These are phyloP conservation scores for Falco biarmicus DNA, from an alignment of 2,797 vertebrate genomes.

Conservation along the genomic window DNA sequence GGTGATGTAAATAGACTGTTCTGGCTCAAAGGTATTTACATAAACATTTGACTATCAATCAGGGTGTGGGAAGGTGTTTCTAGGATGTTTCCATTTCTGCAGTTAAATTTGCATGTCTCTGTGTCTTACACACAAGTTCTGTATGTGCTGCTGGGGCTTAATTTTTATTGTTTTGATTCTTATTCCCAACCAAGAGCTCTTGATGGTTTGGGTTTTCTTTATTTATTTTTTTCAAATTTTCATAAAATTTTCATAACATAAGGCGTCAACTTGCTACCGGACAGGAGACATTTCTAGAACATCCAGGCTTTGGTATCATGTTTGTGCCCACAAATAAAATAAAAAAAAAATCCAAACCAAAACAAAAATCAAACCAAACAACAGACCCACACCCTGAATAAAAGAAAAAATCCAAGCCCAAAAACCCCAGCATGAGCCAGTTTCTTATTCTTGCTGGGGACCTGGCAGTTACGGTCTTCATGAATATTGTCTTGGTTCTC, in stretches of 20 bases:
- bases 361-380: background rate
- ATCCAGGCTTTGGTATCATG: background rate
- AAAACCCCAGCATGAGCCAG: background rate
- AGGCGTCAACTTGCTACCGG: background rate
- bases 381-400: background rate
- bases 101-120: conserved; percentile 20
- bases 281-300: background rate
- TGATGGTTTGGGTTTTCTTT: background rate
- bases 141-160: background rate
- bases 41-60: background rate
- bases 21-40: background rate
- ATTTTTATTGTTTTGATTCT: background rate
- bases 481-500: background rate
- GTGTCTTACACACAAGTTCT: background rate
- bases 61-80: conserved; percentile 17
- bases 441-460: background rate
- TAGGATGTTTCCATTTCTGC: conserved; percentile 20
- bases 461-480: background rate
- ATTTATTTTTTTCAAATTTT: background rate
- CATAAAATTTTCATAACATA: background rate
- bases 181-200: background rate
- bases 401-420: background rate
- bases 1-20: background rate
- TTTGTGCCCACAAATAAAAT: background rate
- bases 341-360: background rate